Percentiles rank a stretch among this genome's conserved stretches.
Evolutionary conservation across 1,140 invertebrate genomes (phyloP).

Genomic region (Ruditapes philippinarum): DNA sequence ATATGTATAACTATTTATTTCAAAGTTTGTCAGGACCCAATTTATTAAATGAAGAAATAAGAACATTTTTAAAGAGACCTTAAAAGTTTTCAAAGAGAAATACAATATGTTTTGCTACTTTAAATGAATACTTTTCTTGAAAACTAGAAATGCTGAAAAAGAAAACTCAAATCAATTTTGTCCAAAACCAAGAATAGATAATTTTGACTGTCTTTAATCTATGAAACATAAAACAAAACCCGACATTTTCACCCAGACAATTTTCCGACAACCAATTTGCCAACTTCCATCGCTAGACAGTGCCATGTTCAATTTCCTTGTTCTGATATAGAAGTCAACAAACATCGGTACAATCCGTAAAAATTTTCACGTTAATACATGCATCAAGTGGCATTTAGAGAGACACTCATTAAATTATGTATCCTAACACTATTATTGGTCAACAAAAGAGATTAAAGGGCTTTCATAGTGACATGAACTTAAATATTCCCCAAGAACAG

Average conservation of each 20-base stretch:
- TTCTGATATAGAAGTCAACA: slow-evolving; percentile 42
- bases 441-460: not conserved
- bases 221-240: slow-evolving; percentile 64
- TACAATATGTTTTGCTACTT: not conserved
- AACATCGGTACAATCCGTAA: slow-evolving; percentile 11
- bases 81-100: no score
- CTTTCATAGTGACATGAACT: slow-evolving; percentile 2
- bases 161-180: slow-evolving; percentile 15
- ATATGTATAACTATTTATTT: no score
- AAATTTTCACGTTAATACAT: slow-evolving; percentile 12
- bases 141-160: slow-evolving; percentile 4
- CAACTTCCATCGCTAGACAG: slow-evolving; percentile 46
- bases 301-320: slow-evolving; percentile 45
- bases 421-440: slow-evolving; percentile 18
- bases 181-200: slow-evolving; percentile 35
- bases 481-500: slow-evolving; percentile 28
- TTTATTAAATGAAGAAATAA: no score
- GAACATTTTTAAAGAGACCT: no score
- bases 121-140: no score
- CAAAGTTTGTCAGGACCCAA: no score
- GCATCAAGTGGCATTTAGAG: slow-evolving; percentile 11
- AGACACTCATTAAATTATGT: slow-evolving; percentile 24
- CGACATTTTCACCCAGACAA: slow-evolving; percentile 58
- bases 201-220: slow-evolving; percentile 47
- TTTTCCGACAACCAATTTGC: slow-evolving; percentile 53